phyloP scores from a whole-genome alignment of 2,888 invertebrate species.

The Tachina fera region DNA sequence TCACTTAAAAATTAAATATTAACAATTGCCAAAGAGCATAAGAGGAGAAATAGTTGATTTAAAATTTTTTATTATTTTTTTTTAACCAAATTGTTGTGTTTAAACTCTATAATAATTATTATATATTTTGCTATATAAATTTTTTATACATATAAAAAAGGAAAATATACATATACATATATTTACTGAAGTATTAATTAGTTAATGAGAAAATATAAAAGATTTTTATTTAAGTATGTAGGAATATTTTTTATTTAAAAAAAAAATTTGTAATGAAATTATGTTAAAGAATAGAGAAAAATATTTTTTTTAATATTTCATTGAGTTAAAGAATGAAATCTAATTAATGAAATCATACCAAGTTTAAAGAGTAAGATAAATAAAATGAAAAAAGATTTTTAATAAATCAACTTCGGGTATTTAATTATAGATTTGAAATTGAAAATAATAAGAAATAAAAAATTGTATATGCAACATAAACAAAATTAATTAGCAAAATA shows the following conservation, averaged over 20 bases:
- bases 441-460: constrained; percentile 35
- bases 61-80: constrained; percentile 18
- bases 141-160: constrained; percentile 43
- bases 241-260: neutral
- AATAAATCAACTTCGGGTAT: constrained; percentile 46
- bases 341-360: constrained; percentile 57
- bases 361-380: neutral
- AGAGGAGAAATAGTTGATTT: constrained; percentile 54
- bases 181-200: constrained; percentile 29
- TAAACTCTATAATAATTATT: constrained; percentile 53
- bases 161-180: constrained; percentile 1
- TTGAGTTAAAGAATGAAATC: constrained; percentile 22
- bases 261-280: constrained; percentile 9
- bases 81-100: constrained; percentile 31
- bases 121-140: constrained; percentile 42
- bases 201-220: constrained; percentile 18
- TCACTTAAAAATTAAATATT: constrained; percentile 54
- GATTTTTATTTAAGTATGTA: neutral
- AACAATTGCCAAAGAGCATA: constrained; percentile 66
- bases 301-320: constrained; percentile 7
- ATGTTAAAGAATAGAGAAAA: constrained; percentile 20
- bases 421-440: constrained; percentile 41
- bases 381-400: neutral
- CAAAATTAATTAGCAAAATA: constrained; percentile 67
- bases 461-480: constrained; percentile 65